These are phyloP conservation scores for Semnornis frantzii DNA, from an alignment of 2,113 vertebrate genomes.

Conservation along the genomic window DNA sequence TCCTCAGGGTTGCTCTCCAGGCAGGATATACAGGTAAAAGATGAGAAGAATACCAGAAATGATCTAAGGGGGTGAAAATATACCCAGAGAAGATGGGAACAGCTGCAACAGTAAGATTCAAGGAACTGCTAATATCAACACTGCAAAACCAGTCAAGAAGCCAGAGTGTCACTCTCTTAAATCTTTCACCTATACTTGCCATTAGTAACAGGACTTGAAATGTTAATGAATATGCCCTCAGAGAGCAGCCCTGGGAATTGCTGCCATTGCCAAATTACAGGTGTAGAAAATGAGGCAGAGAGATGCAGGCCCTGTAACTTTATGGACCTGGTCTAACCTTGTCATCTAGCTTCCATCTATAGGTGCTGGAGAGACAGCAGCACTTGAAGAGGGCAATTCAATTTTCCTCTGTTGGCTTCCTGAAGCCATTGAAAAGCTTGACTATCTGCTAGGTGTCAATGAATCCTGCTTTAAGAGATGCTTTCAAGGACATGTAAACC, in stretches of 20 bases:
- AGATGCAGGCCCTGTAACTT: background rate
- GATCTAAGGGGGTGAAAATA: background rate
- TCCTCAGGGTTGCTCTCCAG: too few species aligned
- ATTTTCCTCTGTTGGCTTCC: conserved; percentile 14
- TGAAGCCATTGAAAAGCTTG: background rate
- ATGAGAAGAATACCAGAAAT: background rate
- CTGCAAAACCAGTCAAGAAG: background rate
- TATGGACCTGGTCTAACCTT: background rate
- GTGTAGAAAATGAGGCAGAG: background rate
- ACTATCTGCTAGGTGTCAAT: background rate
- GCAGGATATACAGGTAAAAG: accelerated
- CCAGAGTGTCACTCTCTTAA: background rate
- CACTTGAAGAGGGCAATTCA: background rate
- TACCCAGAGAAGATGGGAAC: background rate
- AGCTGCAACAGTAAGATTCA: background rate
- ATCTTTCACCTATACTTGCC: conserved; percentile 1
- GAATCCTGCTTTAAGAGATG: background rate
- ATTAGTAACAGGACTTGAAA: background rate
- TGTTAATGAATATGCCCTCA: background rate
- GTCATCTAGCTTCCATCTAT: background rate
- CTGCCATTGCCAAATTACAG: background rate
- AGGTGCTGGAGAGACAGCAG: background rate
- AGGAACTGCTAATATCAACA: background rate
- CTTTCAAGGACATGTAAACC: conserved; percentile 8
- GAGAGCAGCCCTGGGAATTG: background rate